Evolutionary conservation across 2,888 invertebrate genomes (phyloP).

Genomic region (Drosophila cognata): DNA sequence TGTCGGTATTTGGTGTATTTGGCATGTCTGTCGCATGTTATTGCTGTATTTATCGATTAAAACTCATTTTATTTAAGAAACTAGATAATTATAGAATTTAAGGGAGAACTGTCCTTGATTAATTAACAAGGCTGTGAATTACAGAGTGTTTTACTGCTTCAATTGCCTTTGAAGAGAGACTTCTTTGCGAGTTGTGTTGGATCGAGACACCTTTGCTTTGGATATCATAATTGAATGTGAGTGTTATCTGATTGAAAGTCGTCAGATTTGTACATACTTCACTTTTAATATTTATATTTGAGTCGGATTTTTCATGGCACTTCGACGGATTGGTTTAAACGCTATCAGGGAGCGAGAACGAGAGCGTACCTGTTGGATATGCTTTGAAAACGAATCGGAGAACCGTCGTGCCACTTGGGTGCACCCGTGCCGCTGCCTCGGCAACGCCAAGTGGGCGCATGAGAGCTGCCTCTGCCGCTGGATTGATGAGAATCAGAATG

Average conservation of each 20-base stretch:
- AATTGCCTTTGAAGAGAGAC: not conserved
- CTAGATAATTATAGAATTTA: not conserved
- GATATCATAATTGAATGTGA: not conserved
- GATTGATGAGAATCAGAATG: slow-evolving; percentile 99
- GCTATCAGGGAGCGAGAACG: slow-evolving; percentile 3
- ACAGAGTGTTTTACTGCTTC: too few species aligned
- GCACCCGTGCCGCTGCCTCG: slow-evolving; percentile 96
- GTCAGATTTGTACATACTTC: not conserved
- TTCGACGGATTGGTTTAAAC: not conserved
- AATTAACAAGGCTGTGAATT: too few species aligned
- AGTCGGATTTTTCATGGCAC: slow-evolving; percentile 12
- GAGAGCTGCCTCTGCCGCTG: slow-evolving; percentile 97
- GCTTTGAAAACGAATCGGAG: slow-evolving; percentile 97
- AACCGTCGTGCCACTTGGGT: slow-evolving; percentile 95
- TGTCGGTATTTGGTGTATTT: not conserved
- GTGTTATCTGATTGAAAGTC: not conserved
- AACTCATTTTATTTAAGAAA: not conserved
- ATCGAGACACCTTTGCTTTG: not conserved
- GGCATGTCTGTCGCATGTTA: not conserved
- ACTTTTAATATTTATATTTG: not conserved
- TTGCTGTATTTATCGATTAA: not conserved
- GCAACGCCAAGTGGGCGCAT: slow-evolving; percentile 98
- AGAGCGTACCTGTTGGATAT: slow-evolving; percentile 95
- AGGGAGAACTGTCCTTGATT: too few species aligned
- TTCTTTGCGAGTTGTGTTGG: not conserved